phyloP scores from a whole-genome alignment of 2,888 invertebrate genomes.

The Amphipyra tragopoginis region DNA sequence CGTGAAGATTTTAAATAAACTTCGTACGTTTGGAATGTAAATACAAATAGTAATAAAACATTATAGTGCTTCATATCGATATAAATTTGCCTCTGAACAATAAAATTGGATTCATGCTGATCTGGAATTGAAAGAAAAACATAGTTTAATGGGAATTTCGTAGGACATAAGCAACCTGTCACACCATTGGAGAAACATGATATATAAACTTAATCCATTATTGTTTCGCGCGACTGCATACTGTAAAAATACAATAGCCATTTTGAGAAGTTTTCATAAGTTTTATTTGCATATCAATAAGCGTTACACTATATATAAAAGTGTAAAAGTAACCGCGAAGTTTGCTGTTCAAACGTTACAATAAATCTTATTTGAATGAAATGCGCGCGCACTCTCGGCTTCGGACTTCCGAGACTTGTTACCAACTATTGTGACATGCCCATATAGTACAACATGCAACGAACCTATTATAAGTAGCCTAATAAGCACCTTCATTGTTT shows the following conservation, averaged over 20 bases:
- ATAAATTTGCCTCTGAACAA: conserved; percentile 56
- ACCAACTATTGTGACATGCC: conserved; percentile 1
- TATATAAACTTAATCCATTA: conserved; percentile 24
- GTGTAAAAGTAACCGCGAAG: background rate
- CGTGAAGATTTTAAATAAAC: conserved; percentile 58
- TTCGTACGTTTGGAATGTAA: conserved; percentile 45
- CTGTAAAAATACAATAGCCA: conserved; percentile 38
- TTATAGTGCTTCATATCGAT: conserved; percentile 45
- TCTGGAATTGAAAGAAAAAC: conserved; percentile 51
- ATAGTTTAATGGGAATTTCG: conserved; percentile 28
- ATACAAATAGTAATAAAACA: conserved; percentile 57
- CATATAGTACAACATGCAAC: conserved; percentile 4
- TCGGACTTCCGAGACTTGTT: conserved; percentile 10
- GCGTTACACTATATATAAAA: background rate
- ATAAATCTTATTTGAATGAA: conserved; percentile 38
- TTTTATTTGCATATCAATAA: conserved; percentile 7
- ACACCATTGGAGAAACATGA: conserved; percentile 21
- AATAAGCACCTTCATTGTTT: conserved; percentile 26
- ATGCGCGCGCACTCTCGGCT: background rate
- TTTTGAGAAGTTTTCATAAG: background rate
- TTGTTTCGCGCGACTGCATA: conserved; percentile 20
- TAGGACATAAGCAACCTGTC: conserved; percentile 41
- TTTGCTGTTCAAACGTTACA: conserved; percentile 4
- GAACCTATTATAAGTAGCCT: conserved; percentile 9
- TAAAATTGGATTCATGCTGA: conserved; percentile 58